Evolutionary conservation across 2,888 invertebrate species (phyloP), one percentile per base, ranked within the genome.

Genomic region (Eupithecia inturbata): DNA sequence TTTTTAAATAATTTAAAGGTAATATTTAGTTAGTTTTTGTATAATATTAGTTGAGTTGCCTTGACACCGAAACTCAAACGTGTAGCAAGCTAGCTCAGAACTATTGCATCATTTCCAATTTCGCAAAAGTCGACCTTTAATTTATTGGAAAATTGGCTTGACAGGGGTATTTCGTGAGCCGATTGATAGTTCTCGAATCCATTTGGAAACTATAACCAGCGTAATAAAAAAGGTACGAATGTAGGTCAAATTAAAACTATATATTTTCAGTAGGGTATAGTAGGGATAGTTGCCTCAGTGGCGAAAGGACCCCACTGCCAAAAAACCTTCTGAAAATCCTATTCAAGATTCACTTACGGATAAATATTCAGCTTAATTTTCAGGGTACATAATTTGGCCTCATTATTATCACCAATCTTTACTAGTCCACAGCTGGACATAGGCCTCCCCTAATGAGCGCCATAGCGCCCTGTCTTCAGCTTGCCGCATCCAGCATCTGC

Each of bases 141-240:
- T 4, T 33, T 63, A 63, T 63, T 63, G 36, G 12, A 63, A 63
- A 63, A 33, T 3, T 63, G n/a, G 16, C 63, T 33, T 63, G 63
- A 36, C 63, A 63, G n/a, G 63, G 63, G 33, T 36, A 0, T 63
- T 63, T 33, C 33, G 63, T 36, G 12, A 12, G 63, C 28, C n/a
- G 10, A 63, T 63, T 33, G 53, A 57, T 14, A 57, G 26, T 12
- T 53, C 53, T 57, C 26, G 12, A 49, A 26, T 26, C 14, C 53
- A 26, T 26, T 26, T 14, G 26, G 26, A 57, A 57, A 57, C 53
- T 9, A n/a, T 12, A 53, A 12, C 3, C 26, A 4, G 4, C 12
- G 12, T 12, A 5, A 12, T 0, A 53, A 53, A 19, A 53, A 53
- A 53, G 49, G 10, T 53, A 49, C 19, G n/a, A 49, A 49, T n/a